Percentiles rank a stretch among this genome's conserved stretches.
phyloP scores from a whole-genome alignment of 2,113 vertebrate species.

The Phrynocephalus versicolor region DNA sequence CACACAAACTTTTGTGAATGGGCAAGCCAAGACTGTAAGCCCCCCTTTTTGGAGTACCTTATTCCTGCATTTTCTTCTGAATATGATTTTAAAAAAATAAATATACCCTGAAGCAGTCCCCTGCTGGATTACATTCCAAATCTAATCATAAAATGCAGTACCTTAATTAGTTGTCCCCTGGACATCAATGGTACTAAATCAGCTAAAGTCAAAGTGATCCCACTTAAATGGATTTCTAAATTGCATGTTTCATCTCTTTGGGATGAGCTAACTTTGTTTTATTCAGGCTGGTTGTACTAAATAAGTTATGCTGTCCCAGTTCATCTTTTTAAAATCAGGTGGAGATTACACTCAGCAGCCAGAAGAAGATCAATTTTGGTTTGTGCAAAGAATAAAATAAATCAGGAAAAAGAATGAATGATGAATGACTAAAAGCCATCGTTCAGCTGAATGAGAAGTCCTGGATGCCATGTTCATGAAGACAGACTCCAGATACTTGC shows the following conservation, averaged over 20 bases:
- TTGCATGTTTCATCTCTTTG: neutral
- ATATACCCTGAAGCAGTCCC: neutral
- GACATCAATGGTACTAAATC: neutral
- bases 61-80: neutral
- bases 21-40: no score
- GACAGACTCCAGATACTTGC: neutral
- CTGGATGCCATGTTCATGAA: neutral
- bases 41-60: neutral
- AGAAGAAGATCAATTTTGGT: neutral
- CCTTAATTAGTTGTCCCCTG: neutral
- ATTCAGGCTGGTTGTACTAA: neutral
- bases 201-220: neutral
- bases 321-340: neutral
- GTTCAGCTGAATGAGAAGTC: neutral
- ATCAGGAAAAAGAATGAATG: neutral
- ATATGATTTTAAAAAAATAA: neutral
- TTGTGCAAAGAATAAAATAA: neutral
- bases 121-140: neutral
- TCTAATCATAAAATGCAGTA: neutral
- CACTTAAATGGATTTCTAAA: neutral
- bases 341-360: neutral
- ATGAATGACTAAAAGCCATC: neutral
- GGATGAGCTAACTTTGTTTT: conserved; percentile 4
- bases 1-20: neutral
- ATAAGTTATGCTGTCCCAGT: neutral